A percentile compares a stretch with the other conserved stretches of the same genome.
phyloP scores from a whole-genome alignment of 2,113 vertebrate genomes.

The Lepus americanus region DNA sequence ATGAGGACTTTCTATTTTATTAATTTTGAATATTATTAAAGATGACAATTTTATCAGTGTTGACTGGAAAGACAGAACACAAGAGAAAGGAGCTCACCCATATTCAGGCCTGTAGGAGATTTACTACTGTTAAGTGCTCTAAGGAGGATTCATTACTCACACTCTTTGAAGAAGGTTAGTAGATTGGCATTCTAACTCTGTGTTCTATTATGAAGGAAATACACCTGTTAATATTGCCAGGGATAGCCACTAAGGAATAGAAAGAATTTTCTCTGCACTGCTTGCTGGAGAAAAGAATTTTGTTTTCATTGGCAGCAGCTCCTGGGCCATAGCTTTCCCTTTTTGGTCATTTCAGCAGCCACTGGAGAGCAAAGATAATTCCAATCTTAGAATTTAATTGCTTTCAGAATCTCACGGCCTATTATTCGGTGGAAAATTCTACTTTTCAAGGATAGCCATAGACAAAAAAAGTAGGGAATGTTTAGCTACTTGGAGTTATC shows the following conservation, averaged over 20 bases:
- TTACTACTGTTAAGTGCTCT: neutral
- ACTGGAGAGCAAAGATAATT: constrained; percentile 10
- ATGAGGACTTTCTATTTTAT: neutral
- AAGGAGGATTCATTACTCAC: neutral
- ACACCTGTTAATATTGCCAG: no score
- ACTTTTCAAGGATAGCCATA: neutral
- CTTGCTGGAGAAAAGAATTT: neutral
- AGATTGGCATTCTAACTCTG: neutral
- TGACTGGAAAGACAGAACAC: neutral
- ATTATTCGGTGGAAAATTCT: neutral
- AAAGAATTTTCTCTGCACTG: no score
- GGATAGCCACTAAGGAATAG: no score
- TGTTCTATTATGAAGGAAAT: no score
- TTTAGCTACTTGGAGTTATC: neutral
- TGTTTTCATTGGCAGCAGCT: neutral
- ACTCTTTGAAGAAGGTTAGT: neutral
- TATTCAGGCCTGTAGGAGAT: neutral
- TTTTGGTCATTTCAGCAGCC: neutral
- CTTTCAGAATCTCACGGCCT: neutral
- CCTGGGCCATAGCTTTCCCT: neutral
- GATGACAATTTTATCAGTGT: neutral
- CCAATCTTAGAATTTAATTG: neutral
- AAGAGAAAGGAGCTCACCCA: neutral
- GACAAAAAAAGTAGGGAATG: neutral
- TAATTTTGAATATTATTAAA: no score